Percentiles rank a stretch among this genome's conserved stretches.
These are phyloP conservation scores for Drosophila nikananu DNA, from an alignment of 1,140 invertebrate genomes.

Conservation along the genomic window DNA sequence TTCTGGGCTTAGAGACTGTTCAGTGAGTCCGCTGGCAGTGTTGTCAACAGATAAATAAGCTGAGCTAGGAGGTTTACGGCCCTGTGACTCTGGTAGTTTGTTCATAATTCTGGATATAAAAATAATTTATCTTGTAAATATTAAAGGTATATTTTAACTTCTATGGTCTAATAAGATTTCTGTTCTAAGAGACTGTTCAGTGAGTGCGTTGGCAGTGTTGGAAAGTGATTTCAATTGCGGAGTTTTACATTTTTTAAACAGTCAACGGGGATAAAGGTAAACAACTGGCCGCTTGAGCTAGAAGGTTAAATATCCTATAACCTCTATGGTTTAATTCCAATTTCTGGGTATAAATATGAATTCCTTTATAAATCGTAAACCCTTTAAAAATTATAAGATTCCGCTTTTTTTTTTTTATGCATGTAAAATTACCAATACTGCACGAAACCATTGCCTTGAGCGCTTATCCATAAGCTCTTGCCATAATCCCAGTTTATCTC, in stretches of 20 bases:
- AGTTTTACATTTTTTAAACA: not conserved
- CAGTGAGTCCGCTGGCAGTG: not conserved
- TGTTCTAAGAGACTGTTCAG: too few species aligned
- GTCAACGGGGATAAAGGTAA: not conserved
- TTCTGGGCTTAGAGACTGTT: too few species aligned
- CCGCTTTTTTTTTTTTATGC: not conserved
- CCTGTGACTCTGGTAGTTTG: not conserved
- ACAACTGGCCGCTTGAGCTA: not conserved
- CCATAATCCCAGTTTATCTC: constrained; percentile 6
- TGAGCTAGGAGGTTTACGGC: not conserved
- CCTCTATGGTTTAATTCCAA: too few species aligned
- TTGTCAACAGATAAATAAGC: not conserved
- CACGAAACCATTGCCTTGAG: not conserved
- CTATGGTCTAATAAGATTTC: too few species aligned
- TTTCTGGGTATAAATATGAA: too few species aligned
- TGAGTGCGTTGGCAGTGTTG: not conserved
- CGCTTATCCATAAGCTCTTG: constrained; percentile 16
- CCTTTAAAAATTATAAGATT: not conserved
- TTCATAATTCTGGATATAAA: not conserved
- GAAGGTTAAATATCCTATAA: too few species aligned
- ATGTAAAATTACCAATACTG: not conserved
- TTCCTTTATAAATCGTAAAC: not conserved
- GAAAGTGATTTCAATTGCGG: not conserved
- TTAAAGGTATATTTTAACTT: too few species aligned
- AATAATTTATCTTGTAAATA: not conserved